These are phyloP conservation scores for Sipha maydis DNA, from an alignment of 2,888 invertebrate species.

Conservation along the genomic window DNA sequence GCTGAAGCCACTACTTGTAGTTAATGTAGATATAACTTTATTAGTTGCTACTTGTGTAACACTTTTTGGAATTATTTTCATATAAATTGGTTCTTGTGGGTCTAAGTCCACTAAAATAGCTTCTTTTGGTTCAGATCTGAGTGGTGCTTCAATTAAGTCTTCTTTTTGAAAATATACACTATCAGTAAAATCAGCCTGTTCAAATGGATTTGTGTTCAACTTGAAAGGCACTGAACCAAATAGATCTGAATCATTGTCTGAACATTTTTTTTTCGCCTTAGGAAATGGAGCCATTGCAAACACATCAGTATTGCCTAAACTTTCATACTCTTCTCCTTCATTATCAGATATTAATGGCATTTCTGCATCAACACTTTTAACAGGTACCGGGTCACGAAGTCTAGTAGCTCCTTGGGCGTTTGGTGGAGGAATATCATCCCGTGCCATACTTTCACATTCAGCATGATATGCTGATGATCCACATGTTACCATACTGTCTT, in stretches of 20 bases:
- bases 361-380: slow-evolving; percentile 71
- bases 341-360: slow-evolving; percentile 79
- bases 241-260: slow-evolving; percentile 68
- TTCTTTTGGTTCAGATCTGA: slow-evolving; percentile 57
- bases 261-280: slow-evolving; percentile 68
- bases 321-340: slow-evolving; percentile 67
- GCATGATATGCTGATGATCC: slow-evolving; percentile 78
- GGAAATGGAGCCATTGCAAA: slow-evolving; percentile 78
- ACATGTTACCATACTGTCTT: slow-evolving; percentile 75
- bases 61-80: slow-evolving; percentile 51
- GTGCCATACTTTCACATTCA: slow-evolving; percentile 75
- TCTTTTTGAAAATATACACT: slow-evolving; percentile 55
- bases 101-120: slow-evolving; percentile 60
- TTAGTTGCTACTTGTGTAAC: slow-evolving; percentile 31
- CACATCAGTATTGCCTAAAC: slow-evolving; percentile 70
- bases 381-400: slow-evolving; percentile 44
- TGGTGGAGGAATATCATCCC: slow-evolving; percentile 64
- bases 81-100: slow-evolving; percentile 57
- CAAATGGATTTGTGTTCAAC: slow-evolving; percentile 63
- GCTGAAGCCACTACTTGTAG: slow-evolving; percentile 70
- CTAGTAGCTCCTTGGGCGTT: slow-evolving; percentile 48
- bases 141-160: slow-evolving; percentile 23
- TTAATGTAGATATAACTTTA: slow-evolving; percentile 46
- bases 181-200: slow-evolving; percentile 55
- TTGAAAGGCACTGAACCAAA: slow-evolving; percentile 65